A percentile compares a stretch with the other conserved stretches of the same genome.
These are phyloP conservation scores for Periplaneta americana DNA, from an alignment of 1,140 invertebrate genomes.

Conservation along the genomic window DNA sequence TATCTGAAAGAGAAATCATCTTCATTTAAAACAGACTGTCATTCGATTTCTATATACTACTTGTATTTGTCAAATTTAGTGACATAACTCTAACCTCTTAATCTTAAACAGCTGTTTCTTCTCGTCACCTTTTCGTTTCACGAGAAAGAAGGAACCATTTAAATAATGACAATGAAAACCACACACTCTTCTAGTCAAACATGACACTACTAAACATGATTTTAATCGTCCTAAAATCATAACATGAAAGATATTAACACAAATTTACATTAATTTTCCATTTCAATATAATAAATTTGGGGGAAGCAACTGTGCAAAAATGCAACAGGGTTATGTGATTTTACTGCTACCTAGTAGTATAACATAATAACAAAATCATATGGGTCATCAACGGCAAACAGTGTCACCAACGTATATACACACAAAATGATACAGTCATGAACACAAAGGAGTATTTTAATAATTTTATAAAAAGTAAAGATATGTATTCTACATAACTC, in stretches of 20 bases:
- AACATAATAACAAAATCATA: background rate
- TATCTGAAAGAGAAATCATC: too few relatives aligned
- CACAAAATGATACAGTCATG: too few relatives aligned
- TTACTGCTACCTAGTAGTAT: background rate
- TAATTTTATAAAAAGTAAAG: too few relatives aligned
- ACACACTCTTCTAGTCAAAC: background rate
- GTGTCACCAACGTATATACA: too few relatives aligned
- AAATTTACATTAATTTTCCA: background rate
- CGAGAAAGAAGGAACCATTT: background rate
- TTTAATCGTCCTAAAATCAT: background rate
- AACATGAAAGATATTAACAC: background rate
- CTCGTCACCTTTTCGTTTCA: background rate
- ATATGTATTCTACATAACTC: too few relatives aligned
- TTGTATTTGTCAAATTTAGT: background rate
- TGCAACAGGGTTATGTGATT: too few relatives aligned
- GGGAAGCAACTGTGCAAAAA: too few relatives aligned
- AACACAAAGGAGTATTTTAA: too few relatives aligned
- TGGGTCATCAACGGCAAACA: too few relatives aligned
- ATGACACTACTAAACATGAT: background rate
- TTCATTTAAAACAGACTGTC: too few relatives aligned
- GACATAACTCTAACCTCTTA: background rate
- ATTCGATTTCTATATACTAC: background rate
- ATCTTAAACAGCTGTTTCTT: background rate
- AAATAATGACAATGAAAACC: background rate
- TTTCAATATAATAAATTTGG: background rate